These are phyloP conservation scores for Tridacna gigas DNA, from an alignment of 2,888 invertebrate genomes.

Conservation along the genomic window DNA sequence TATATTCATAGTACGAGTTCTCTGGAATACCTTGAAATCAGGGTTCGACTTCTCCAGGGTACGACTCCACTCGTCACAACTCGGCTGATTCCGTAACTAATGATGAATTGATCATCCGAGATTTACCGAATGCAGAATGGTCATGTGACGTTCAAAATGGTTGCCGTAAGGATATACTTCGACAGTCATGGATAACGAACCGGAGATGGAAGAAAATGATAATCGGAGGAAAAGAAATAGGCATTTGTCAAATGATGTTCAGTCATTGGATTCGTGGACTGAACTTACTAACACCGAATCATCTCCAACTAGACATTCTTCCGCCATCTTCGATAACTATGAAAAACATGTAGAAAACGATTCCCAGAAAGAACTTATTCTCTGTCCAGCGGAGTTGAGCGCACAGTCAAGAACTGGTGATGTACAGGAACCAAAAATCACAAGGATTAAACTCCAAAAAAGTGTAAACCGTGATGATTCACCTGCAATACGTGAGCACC, in stretches of 20 bases:
- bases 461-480: not conserved
- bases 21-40: no score
- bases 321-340: not conserved
- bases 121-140: not conserved
- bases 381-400: constrained; percentile 34
- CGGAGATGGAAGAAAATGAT: not conserved
- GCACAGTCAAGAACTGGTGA: constrained; percentile 18
- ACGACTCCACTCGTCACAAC: no score
- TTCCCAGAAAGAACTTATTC: constrained; percentile 28
- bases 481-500: not conserved
- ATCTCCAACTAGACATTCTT: not conserved
- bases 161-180: constrained; percentile 29
- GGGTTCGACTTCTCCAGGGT: no score
- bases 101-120: no score
- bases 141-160: constrained; percentile 62
- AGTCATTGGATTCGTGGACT: constrained; percentile 75
- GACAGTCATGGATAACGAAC: constrained; percentile 9
- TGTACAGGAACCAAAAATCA: constrained; percentile 35
- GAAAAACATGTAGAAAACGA: not conserved
- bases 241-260: constrained; percentile 67
- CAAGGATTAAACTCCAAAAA: constrained; percentile 45
- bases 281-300: constrained; percentile 56
- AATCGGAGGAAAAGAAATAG: constrained; percentile 18
- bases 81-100: no score
- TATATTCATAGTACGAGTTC: no score